Percentiles rank a stretch among this genome's conserved stretches.
Conservation (phyloP, 2,113 vertebrate species). For the Zingel zingel region DNA sequence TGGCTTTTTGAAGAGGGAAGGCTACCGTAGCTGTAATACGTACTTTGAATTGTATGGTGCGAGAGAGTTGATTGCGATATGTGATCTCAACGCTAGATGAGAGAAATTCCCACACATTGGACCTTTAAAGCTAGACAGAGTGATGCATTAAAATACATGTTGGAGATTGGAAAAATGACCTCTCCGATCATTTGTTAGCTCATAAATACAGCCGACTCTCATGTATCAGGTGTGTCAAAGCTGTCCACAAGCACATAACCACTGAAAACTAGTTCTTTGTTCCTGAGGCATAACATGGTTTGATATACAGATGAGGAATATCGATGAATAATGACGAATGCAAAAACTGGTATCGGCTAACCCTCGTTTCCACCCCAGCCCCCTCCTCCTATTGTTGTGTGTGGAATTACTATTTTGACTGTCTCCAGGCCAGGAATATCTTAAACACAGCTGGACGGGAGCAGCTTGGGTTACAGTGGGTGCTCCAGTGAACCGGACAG, state of each 20-base stretch:
- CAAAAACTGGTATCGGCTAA: not conserved
- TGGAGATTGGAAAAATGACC: not conserved
- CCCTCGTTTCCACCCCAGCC: not conserved
- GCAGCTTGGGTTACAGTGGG: slow-evolving; percentile 26
- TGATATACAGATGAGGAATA: not conserved
- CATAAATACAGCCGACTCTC: not conserved
- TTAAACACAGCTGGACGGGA: slow-evolving; percentile 9
- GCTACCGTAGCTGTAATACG: no score
- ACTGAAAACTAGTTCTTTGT: not conserved
- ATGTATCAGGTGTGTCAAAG: not conserved
- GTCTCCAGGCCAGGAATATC: not conserved
- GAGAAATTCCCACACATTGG: no score
- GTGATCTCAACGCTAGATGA: no score
- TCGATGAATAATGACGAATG: not conserved
- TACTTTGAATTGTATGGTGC: no score
- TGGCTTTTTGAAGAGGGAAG: no score
- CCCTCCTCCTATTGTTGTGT: not conserved
- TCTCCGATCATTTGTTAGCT: not conserved
- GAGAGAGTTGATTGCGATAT: no score
- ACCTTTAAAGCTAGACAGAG: not conserved
- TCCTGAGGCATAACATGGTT: not conserved
- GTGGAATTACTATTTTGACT: slow-evolving; percentile 49
- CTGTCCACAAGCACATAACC: not conserved
- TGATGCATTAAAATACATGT: not conserved
- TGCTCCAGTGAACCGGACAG: not conserved